Conservation (phyloP, 2,113 vertebrate species). For the Ictalurus furcatus region DNA sequence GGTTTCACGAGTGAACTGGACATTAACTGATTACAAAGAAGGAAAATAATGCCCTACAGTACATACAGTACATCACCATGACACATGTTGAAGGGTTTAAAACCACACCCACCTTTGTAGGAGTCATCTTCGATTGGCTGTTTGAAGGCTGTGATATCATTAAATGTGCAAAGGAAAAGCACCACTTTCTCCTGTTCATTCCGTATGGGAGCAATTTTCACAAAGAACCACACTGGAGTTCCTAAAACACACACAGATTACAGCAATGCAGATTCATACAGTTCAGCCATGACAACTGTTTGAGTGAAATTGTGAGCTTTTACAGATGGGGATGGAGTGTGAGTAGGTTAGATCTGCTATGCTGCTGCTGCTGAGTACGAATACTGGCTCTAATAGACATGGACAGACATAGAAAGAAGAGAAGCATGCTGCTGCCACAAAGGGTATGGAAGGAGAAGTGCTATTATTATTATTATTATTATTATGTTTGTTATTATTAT, state of each 20-base stretch:
- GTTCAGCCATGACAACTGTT: too few species aligned
- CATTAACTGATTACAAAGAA: not conserved
- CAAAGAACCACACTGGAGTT: constrained; percentile 98
- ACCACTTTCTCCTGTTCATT: constrained; percentile 99
- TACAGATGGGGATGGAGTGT: too few species aligned
- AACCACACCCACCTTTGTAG: constrained; percentile 84
- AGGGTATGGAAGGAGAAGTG: too few species aligned
- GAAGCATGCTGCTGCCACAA: too few species aligned
- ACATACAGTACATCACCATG: not conserved
- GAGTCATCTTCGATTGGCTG: constrained; percentile 99
- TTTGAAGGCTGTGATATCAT: constrained; percentile 98
- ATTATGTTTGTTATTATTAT: not conserved
- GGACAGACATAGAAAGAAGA: too few species aligned
- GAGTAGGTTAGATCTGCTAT: too few species aligned
- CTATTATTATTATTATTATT: too few species aligned
- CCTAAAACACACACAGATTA: constrained; percentile 69
- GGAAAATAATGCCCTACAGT: not conserved
- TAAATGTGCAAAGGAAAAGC: constrained; percentile 98
- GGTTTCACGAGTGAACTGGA: not conserved
- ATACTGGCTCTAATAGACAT: too few species aligned
- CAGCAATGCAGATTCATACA: not conserved
- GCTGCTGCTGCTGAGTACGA: too few species aligned
- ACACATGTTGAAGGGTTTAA: not conserved
- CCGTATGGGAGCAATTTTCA: constrained; percentile 98
- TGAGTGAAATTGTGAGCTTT: too few species aligned